phyloP scores from a whole-genome alignment of 1,140 invertebrate genomes.

The Dysdera silvatica region DNA sequence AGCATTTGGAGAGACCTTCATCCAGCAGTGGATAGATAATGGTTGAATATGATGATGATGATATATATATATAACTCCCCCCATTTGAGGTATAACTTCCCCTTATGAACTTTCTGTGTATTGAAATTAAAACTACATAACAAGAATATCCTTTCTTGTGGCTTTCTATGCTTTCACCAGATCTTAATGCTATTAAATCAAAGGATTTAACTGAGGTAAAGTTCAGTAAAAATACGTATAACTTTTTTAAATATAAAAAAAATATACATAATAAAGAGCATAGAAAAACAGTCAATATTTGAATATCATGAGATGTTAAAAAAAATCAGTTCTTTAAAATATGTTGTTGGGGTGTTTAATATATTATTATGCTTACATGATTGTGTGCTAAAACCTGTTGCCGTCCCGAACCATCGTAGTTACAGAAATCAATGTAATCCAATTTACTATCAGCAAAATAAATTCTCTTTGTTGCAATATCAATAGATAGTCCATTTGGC shows the following conservation, averaged over 20 bases:
- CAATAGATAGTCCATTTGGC: slow-evolving; percentile 93
- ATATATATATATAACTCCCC: too few relatives aligned
- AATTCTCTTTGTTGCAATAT: slow-evolving; percentile 83
- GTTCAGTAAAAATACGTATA: neutral
- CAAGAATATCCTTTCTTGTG: too few relatives aligned
- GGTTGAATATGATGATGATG: too few relatives aligned
- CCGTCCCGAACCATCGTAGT: slow-evolving; percentile 86
- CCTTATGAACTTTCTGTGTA: too few relatives aligned
- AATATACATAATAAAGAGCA: neutral
- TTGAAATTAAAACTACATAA: too few relatives aligned
- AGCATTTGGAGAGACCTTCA: too few relatives aligned
- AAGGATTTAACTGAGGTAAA: neutral
- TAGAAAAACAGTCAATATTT: neutral
- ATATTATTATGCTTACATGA: slow-evolving; percentile 38
- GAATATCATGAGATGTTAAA: neutral
- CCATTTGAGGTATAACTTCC: too few relatives aligned
- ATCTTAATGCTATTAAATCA: too few relatives aligned
- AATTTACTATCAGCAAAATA: slow-evolving; percentile 98
- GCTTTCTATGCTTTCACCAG: too few relatives aligned
- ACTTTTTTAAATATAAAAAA: neutral
- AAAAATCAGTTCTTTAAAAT: neutral
- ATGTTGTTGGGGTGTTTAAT: neutral
- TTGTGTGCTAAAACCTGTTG: slow-evolving; percentile 57
- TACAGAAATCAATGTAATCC: slow-evolving; percentile 96
- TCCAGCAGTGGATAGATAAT: too few relatives aligned